Base-by-base conservation (phyloP, 2,888 invertebrate genomes). In the Latrodectus hesperus region DNA sequence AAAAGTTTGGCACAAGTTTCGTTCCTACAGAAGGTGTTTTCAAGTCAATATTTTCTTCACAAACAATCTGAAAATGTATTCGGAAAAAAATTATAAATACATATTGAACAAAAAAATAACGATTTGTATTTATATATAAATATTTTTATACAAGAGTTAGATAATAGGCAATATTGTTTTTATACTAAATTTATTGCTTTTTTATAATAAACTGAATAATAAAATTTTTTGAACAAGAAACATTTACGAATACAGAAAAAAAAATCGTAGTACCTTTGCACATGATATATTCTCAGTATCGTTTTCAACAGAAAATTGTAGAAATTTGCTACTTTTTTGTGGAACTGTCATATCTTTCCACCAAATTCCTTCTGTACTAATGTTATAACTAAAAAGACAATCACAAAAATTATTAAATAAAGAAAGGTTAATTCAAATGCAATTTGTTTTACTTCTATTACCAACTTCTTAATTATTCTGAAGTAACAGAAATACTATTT, bases 311-410 rank as follows among this genome's bases (percentile, higher is more conserved):
- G 94, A 93, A 91, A 96, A 96, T 86, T 94, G 93, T 90, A 96
- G 93, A 91, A 95, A 95, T 85, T 94, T 94, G 0, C 95, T 94
- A 0, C 93, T 93, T 72, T 95, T 95, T 88, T 95, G 92, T 90
- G 95, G 94, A 0, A 94, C 94, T 88, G 91, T 90, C 86, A 96
- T 92, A 90, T 96, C 96, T 93, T 94, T 95, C 96, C 96, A 96
- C 95, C 96, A 96, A 70, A 96, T 94, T 1, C 95, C 95, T 85
- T 94, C 94, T 0, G 94, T 94, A 52, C 95, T 95, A 14, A 95
- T 94, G 90, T 95, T 94, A 91, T 95, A 95, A 86, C 95, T 95
- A 90, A 94, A 95, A 90, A 71, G 53, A 16, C 22, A 51, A 72
- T 11, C 53, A 16, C 26, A 26, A 38, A 11, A 71, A 9, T 8